These are phyloP conservation scores for Tupiocoris notatus DNA, from an alignment of 2,888 invertebrate species.

Conservation along the genomic window DNA sequence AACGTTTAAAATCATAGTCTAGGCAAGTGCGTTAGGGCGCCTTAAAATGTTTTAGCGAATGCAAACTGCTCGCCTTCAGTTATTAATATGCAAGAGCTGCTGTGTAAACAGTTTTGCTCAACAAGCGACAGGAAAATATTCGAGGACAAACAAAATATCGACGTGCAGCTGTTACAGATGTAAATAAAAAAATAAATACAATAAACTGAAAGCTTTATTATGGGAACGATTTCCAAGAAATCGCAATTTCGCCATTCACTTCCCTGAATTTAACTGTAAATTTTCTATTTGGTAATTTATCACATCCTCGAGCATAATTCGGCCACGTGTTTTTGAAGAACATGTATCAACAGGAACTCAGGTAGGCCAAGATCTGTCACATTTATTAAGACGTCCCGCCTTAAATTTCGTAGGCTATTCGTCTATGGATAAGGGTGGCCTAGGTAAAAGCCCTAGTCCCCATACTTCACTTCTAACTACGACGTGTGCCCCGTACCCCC, in stretches of 20 bases:
- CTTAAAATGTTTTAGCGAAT: neutral
- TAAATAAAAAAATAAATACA: neutral
- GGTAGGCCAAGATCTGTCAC: too few species aligned
- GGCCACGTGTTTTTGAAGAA: too few species aligned
- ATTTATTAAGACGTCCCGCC: neutral
- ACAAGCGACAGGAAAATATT: neutral
- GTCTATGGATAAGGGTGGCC: neutral
- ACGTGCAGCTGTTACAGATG: neutral
- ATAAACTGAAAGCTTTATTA: neutral
- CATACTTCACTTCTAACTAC: conserved; percentile 10
- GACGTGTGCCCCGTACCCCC: neutral
- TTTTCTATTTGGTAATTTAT: too few species aligned
- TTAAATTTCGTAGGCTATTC: neutral
- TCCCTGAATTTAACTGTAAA: too few species aligned
- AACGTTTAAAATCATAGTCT: too few species aligned
- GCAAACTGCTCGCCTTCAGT: neutral
- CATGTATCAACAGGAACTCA: too few species aligned
- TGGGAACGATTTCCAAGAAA: too few species aligned
- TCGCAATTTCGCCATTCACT: too few species aligned
- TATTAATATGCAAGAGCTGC: neutral
- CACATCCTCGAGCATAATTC: too few species aligned
- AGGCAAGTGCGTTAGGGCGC: too few species aligned
- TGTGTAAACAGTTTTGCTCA: neutral
- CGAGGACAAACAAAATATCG: neutral
- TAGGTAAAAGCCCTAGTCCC: neutral